Evolutionary conservation across 2,888 invertebrate species (phyloP).

Genomic region (Agonopterix heracliana): DNA sequence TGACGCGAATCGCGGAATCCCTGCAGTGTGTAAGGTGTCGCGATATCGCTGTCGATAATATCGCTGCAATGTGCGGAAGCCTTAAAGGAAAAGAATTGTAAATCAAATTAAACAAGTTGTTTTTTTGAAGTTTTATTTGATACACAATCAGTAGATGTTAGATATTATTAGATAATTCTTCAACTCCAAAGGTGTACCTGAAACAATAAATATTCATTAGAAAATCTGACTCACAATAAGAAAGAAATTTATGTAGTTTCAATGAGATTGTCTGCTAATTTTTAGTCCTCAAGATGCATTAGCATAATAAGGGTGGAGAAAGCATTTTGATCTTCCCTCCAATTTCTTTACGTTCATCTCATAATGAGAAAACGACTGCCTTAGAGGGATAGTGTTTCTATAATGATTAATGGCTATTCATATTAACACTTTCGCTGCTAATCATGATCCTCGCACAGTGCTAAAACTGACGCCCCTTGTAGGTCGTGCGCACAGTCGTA

Average conservation of each 20-base stretch:
- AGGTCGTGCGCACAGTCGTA: too few relatives aligned
- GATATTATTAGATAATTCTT: slow-evolving; percentile 21
- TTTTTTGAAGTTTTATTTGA: slow-evolving; percentile 50
- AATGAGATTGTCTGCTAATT: slow-evolving; percentile 36
- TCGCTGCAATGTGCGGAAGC: too few relatives aligned
- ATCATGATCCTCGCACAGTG: too few relatives aligned
- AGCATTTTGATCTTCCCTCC: slow-evolving; percentile 54
- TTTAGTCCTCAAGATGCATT: slow-evolving; percentile 43
- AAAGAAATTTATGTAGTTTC: not conserved
- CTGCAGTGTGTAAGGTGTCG: too few relatives aligned
- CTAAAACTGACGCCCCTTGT: too few relatives aligned
- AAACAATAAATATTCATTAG: slow-evolving; percentile 27
- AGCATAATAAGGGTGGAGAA: slow-evolving; percentile 54
- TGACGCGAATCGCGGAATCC: too few relatives aligned
- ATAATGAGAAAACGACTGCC: slow-evolving; percentile 59
- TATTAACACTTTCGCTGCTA: too few relatives aligned
- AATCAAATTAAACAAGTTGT: not conserved
- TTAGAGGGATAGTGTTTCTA: slow-evolving; percentile 33
- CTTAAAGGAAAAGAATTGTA: not conserved
- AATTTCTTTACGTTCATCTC: slow-evolving; percentile 60
- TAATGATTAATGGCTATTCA: too few relatives aligned
- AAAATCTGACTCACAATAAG: not conserved
- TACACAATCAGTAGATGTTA: slow-evolving; percentile 41
- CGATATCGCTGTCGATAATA: too few relatives aligned
- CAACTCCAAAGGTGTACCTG: slow-evolving; percentile 56